Base-by-base conservation (phyloP, 2,113 vertebrate genomes). In the Istiophorus platypterus region DNA sequence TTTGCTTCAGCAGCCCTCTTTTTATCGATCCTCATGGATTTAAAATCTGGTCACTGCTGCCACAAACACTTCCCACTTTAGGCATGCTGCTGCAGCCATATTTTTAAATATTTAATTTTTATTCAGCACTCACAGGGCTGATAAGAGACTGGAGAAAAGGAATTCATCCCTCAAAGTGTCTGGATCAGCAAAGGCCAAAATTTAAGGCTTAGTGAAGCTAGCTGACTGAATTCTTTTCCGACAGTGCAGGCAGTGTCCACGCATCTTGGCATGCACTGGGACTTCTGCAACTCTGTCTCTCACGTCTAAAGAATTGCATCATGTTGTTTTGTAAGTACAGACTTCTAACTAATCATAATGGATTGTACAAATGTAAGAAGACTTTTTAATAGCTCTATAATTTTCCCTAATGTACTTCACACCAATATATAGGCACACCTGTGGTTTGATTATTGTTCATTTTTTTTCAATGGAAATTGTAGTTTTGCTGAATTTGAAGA, bases 21-120 rank as follows among this genome's bases (percentile, higher is more conserved):
- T 94, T 92, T 94, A 96, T 98, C 96, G 97, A 97, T 97, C 93
- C 94, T 92, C 88, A 74, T 96, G 95, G 95, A 94, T 97, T 97
- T 96, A 96, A 96, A 97, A 95, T 96, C 93, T 95, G 90, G 95
- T 97, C 93, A 92, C 95, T 94, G 91, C 93, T 94, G 93, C 94
- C 91, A 92, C 91, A 91, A 92, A 93, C 93, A 87, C 90, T 86
- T 93, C 92, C 94, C 85, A 80, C 96, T 96, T 96, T 93, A 90
- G 90, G 92, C 94, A 92, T 65, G 91, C 80, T 75, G 91, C 86
- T 91, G 89, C 85, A 83, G 85, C 80, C 83, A 5, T 56, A 74
- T 72, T 94, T 93, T 95, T 93, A 92, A 96, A 95, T 95, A 95
- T 94, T 95, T 91, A 89, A 92, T 93, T 95, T 94, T 94, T 90